Conservation (phyloP, 2,797 vertebrate genomes). For the Gallinago solitaria region DNA sequence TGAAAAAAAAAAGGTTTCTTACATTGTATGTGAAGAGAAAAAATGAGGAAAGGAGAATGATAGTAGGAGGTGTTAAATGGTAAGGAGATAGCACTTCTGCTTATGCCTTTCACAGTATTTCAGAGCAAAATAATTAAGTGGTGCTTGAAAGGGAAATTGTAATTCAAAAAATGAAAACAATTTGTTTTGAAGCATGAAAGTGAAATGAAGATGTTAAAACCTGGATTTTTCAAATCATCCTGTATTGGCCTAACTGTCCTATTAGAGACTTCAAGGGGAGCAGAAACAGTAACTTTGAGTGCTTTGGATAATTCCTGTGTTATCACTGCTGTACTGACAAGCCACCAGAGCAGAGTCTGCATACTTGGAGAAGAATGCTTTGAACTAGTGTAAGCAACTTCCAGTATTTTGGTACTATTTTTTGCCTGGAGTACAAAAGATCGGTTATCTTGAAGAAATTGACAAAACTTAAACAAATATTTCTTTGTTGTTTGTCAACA, state of each 20-base stretch:
- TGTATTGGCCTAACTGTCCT: background rate
- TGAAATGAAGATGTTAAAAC: background rate
- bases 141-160: background rate
- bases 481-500: background rate
- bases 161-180: background rate
- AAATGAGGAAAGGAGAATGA: background rate
- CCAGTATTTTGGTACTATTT: background rate
- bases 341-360: background rate
- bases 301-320: background rate
- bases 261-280: background rate
- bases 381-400: background rate
- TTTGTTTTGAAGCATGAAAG: background rate
- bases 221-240: background rate
- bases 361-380: background rate
- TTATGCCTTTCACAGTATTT: background rate
- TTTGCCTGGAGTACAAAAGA: background rate
- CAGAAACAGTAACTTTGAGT: background rate
- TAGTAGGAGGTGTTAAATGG: background rate
- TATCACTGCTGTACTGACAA: background rate
- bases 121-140: background rate
- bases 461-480: background rate
- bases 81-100: background rate
- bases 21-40: background rate
- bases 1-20: background rate
- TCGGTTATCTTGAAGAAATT: background rate